These are phyloP conservation scores for Toxotes jaculatrix DNA, from an alignment of 2,113 vertebrate genomes.

Conservation along the genomic window DNA sequence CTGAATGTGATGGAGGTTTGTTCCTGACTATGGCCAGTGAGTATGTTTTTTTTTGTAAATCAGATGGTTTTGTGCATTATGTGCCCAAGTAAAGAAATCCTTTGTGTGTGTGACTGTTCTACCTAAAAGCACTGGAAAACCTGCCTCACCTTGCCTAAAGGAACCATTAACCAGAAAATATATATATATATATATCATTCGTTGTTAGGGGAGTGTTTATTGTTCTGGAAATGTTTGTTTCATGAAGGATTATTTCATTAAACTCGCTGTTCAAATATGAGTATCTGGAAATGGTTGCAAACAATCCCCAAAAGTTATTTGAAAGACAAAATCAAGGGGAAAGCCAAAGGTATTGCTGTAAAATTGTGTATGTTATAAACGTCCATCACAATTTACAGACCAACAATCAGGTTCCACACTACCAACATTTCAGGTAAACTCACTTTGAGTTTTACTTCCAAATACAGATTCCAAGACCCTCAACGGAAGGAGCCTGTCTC, in stretches of 20 bases:
- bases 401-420: too few species aligned
- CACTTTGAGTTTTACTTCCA: not conserved
- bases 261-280: too few species aligned
- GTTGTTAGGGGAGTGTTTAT: not conserved
- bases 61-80: slow-evolving; percentile 24
- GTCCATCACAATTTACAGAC: too few species aligned
- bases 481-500: too few species aligned
- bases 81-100: not conserved
- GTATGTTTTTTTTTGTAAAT: slow-evolving; percentile 19
- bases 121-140: not conserved
- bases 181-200: too few species aligned
- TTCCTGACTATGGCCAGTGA: not conserved
- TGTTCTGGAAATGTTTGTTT: not conserved
- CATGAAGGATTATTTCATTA: not conserved
- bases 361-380: not conserved
- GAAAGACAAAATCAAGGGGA: not conserved
- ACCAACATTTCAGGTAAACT: not conserved
- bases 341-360: too few species aligned
- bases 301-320: not conserved
- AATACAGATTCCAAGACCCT: too few species aligned
- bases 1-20: slow-evolving; percentile 4
- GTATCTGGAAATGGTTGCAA: too few species aligned
- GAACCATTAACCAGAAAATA: not conserved
- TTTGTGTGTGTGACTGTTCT: not conserved
- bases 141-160: not conserved